A percentile compares a stretch with the other conserved stretches of the same genome.
These are phyloP conservation scores for Petromus typicus DNA, from an alignment of 2,113 vertebrate species.

Conservation along the genomic window DNA sequence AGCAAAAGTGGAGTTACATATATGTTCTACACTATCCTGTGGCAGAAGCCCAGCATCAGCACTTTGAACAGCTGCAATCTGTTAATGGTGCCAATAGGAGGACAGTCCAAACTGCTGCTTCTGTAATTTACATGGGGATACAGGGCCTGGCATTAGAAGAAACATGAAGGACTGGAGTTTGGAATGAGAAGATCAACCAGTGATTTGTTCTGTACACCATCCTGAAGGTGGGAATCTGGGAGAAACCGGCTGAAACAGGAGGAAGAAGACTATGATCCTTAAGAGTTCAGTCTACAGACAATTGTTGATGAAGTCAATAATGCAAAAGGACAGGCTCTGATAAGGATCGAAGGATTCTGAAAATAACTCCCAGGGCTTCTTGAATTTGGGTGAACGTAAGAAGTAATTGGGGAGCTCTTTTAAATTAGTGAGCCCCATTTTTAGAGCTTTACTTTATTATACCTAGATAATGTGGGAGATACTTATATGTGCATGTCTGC, in stretches of 20 bases:
- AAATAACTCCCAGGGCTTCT: not conserved
- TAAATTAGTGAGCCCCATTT: not conserved
- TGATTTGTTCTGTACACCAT: not conserved
- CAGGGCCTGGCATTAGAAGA: not conserved
- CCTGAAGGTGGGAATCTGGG: too few relatives aligned
- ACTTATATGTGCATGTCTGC: not conserved
- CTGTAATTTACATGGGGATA: not conserved
- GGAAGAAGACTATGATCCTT: not conserved
- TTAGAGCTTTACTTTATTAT: not conserved
- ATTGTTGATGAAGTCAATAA: not conserved
- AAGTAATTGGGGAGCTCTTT: not conserved
- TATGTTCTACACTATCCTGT: not conserved
- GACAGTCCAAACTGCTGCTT: not conserved
- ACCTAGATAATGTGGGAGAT: not conserved
- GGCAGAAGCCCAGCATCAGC: not conserved
- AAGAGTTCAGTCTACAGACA: not conserved
- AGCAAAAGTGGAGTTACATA: not conserved
- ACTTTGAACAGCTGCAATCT: not conserved
- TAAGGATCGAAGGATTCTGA: not conserved
- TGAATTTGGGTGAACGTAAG: not conserved
- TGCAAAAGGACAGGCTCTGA: not conserved
- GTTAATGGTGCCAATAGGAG: not conserved
- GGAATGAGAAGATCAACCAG: not conserved
- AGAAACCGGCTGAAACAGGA: not conserved
- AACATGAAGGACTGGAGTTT: not conserved